Evolutionary conservation across 2,888 invertebrate species (phyloP).

Genomic region (Melipona bicolor): DNA sequence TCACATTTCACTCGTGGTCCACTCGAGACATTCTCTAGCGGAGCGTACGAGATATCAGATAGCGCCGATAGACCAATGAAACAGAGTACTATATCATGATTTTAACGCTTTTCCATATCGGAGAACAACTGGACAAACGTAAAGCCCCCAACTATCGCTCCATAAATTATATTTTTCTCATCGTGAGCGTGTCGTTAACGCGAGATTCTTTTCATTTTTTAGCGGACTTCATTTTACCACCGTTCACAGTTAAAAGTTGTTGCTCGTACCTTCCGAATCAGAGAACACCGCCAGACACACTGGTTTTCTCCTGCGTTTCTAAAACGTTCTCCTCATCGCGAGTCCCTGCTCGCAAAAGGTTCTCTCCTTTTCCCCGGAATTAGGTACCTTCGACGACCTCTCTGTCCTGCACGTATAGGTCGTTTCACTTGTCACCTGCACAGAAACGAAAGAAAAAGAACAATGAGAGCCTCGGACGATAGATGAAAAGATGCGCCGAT

Average conservation of each 20-base stretch:
- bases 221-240: slow-evolving; percentile 6
- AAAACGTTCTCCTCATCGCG: slow-evolving; percentile 58
- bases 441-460: slow-evolving; percentile 75
- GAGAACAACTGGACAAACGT: slow-evolving; percentile 35
- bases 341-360: slow-evolving; percentile 52
- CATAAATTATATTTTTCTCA: slow-evolving; percentile 56
- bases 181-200: slow-evolving; percentile 48
- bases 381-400: slow-evolving; percentile 71
- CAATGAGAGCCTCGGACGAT: slow-evolving; percentile 65
- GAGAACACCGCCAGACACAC: background rate
- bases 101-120: slow-evolving; percentile 52
- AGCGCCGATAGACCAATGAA: slow-evolving; percentile 19
- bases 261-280: background rate
- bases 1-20: slow-evolving; percentile 47
- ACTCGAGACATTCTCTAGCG: slow-evolving; percentile 34
- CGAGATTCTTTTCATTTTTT: slow-evolving; percentile 1
- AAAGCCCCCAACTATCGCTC: slow-evolving; percentile 32
- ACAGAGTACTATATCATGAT: slow-evolving; percentile 50
- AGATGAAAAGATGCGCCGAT: slow-evolving; percentile 64
- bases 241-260: slow-evolving; percentile 35
- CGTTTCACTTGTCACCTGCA: slow-evolving; percentile 73
- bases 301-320: slow-evolving; percentile 57
- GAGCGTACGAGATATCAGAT: slow-evolving; percentile 37
- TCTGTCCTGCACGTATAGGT: slow-evolving; percentile 70
- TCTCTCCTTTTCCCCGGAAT: slow-evolving; percentile 69